Evolutionary conservation across 2,113 vertebrate species (phyloP).

Genomic region (Phycodurus eques): DNA sequence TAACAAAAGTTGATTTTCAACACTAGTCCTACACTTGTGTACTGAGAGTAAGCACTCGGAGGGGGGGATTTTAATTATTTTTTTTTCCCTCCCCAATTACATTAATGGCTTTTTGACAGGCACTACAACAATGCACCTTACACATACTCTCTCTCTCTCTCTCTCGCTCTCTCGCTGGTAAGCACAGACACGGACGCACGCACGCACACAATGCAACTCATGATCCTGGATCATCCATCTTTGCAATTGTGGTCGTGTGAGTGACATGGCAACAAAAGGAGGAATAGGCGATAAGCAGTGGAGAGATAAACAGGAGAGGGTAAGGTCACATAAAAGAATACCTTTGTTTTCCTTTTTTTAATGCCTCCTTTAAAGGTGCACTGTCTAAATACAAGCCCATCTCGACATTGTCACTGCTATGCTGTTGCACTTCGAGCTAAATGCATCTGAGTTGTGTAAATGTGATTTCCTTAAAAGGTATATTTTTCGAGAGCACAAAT

Average conservation of each 20-base stretch:
- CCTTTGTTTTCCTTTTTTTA: background rate
- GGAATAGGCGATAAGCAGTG: conserved; percentile 8
- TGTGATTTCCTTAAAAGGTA: no score
- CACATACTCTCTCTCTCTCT: background rate
- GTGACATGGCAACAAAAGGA: conserved; percentile 47
- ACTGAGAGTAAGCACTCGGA: conserved; percentile 57
- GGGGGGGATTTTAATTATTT: conserved; percentile 61
- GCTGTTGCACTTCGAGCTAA: background rate
- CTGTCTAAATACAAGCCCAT: background rate
- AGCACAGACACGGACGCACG: conserved; percentile 12
- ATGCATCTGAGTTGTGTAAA: background rate
- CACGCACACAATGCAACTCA: conserved; percentile 56
- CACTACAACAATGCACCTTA: conserved; percentile 49
- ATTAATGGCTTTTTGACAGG: conserved; percentile 67
- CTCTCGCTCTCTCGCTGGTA: conserved; percentile 12
- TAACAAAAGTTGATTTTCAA: conserved; percentile 61
- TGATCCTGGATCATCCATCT: conserved; percentile 45
- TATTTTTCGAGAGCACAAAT: no score
- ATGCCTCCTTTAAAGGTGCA: background rate
- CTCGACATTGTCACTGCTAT: background rate
- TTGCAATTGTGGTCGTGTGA: conserved; percentile 58
- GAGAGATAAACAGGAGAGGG: conserved; percentile 38
- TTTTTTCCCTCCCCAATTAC: conserved; percentile 53
- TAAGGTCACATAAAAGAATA: conserved; percentile 23
- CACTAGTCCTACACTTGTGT: conserved; percentile 44